Evolutionary conservation across 2,797 vertebrate species (phyloP), one percentile per base, ranked within the genome.

Genomic region (Tapera naevia): DNA sequence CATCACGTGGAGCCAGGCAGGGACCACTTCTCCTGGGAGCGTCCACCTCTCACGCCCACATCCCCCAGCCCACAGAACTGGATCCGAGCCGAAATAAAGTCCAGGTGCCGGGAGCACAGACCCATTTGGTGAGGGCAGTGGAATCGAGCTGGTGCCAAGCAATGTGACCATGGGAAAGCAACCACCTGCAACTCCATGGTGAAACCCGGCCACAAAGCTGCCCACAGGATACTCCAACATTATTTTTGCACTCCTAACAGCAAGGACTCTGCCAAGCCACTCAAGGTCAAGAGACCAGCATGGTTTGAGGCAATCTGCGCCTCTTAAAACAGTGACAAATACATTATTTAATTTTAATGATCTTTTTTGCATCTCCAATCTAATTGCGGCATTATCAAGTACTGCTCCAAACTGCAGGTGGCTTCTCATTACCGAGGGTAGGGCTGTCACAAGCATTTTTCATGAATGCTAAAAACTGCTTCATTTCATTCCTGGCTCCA

Each of bases 311-410:
- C 97, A 97, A 97, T 97, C 97, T 96, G 97, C 74, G 72, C 97
- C 97, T 98, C 98, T 98, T 98, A 98, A 97, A 98, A 97, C 98
- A 98, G 97, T 98, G 98, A 98, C 97, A 98, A 98, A 98, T 98
- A 98, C 88, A 97, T 98, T 97, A 97, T 98, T 98, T 98, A 98
- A 98, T 98, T 98, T 98, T 98, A 98, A 98, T 98, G 98, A 98
- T 98, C 97, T 97, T 98, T 98, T 98, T 96, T 98, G 97, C 98
- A 98, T 98, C 98, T 98, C 97, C 98, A 97, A 98, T 98, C 98
- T 98, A 98, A 98, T 98, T 98, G 98, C 92, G 48, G 98, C 97
- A 97, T 98, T 98, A 98, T 98, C 98, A 98, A 98, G 98, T 95
- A 97, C 97, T 95, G 97, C 98, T 98, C 96, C 28, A 96, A 98